These are phyloP conservation scores for Acomys russatus DNA, from an alignment of 2,797 vertebrate species.

Conservation along the genomic window DNA sequence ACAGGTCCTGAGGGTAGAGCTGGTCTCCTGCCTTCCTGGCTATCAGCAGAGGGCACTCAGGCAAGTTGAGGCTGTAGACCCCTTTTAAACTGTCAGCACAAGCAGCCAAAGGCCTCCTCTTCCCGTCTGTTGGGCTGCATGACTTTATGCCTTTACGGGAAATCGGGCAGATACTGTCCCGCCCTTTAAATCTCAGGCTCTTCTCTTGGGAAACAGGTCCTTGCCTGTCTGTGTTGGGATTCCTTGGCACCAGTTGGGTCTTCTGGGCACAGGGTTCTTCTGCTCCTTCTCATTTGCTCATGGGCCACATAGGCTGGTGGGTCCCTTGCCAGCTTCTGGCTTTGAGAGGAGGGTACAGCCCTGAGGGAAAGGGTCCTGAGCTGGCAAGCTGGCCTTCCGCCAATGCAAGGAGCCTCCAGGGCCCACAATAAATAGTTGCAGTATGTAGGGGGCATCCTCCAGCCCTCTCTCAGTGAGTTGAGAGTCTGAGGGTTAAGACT, in stretches of 20 bases:
- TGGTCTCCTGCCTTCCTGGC: constrained; percentile 49
- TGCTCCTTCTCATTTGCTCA: constrained; percentile 2
- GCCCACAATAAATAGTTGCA: constrained; percentile 82
- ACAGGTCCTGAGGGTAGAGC: constrained; percentile 48
- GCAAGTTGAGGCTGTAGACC: constrained; percentile 49
- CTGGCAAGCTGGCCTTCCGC: constrained; percentile 58
- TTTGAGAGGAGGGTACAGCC: constrained; percentile 1
- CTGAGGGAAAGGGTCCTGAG: constrained; percentile 64
- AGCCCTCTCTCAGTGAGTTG: constrained; percentile 59
- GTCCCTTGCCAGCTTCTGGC: background rate
- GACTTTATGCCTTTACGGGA: constrained; percentile 60
- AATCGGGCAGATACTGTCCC: constrained; percentile 44
- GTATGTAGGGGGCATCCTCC: constrained; percentile 25
- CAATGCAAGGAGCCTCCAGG: constrained; percentile 72
- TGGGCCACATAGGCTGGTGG: background rate
- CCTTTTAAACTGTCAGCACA: background rate
- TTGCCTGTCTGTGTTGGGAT: constrained; percentile 61
- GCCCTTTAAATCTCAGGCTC: constrained; percentile 38
- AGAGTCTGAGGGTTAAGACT: constrained; percentile 38
- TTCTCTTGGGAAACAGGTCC: constrained; percentile 70
- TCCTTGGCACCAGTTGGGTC: constrained; percentile 48
- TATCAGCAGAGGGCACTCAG: constrained; percentile 45
- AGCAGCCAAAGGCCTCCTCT: constrained; percentile 60
- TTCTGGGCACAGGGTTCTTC: constrained; percentile 47
- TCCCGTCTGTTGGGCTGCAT: constrained; percentile 15